Evolutionary conservation across 92 coral and sea anemone genomes (phyloP).

Genomic region (Actinernus sp.): DNA sequence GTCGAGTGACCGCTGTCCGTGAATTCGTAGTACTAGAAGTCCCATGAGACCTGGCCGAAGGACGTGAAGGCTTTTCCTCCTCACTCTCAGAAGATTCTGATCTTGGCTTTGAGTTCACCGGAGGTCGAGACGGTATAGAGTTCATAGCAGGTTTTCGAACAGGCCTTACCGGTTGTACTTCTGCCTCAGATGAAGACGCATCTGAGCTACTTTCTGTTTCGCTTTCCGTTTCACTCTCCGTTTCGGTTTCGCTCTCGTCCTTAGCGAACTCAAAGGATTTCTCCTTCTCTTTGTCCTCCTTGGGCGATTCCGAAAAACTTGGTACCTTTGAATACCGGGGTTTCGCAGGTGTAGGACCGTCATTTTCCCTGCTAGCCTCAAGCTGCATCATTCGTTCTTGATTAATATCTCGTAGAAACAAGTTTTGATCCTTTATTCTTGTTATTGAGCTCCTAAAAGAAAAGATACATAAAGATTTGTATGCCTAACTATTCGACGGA

Average conservation of each 20-base stretch:
- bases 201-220: slow-evolving; percentile 67
- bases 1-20: slow-evolving; percentile 53
- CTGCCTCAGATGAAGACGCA: background rate
- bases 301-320: slow-evolving; percentile 76
- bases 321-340: slow-evolving; percentile 60
- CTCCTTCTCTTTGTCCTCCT: slow-evolving; percentile 85
- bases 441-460: slow-evolving; percentile 94
- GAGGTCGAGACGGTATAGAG: slow-evolving; percentile 43
- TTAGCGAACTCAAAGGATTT: slow-evolving; percentile 67
- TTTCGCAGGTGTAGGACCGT: slow-evolving; percentile 56
- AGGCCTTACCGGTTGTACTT: slow-evolving; percentile 6
- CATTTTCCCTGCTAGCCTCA: slow-evolving; percentile 71
- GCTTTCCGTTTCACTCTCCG: slow-evolving; percentile 71
- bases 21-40: slow-evolving; percentile 25
- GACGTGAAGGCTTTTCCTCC: slow-evolving; percentile 34
- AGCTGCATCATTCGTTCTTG: slow-evolving; percentile 82
- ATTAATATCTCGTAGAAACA: slow-evolving; percentile 87
- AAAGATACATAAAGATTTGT: no score
- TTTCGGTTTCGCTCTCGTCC: slow-evolving; percentile 74
- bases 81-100: slow-evolving; percentile 30
- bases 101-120: slow-evolving; percentile 31
- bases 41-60: slow-evolving; percentile 27
- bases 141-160: slow-evolving; percentile 41
- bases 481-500: no score
- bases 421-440: slow-evolving; percentile 93